These are phyloP conservation scores for Irena cyanogastra DNA, from an alignment of 2,113 vertebrate species.

Conservation along the genomic window DNA sequence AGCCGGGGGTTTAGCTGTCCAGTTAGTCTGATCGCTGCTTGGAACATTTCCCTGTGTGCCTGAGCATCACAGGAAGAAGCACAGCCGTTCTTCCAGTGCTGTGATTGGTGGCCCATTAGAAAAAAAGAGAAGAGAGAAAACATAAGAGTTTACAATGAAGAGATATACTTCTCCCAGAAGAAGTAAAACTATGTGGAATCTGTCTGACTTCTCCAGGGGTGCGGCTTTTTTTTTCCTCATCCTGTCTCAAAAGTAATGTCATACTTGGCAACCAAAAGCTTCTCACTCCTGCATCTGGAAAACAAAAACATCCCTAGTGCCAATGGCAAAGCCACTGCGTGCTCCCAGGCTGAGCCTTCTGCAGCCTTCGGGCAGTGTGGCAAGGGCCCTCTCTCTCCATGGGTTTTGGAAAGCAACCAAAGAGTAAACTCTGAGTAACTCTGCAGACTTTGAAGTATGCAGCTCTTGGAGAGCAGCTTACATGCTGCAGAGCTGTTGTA, in stretches of 20 bases:
- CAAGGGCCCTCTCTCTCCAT: neutral
- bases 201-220: neutral
- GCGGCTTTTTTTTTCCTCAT: neutral
- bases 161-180: neutral
- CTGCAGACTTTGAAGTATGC: neutral
- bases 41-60: neutral
- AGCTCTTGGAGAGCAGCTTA: neutral
- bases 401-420: neutral
- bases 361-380: neutral
- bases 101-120: neutral
- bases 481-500: neutral
- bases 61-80: neutral
- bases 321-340: neutral
- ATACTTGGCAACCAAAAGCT: neutral
- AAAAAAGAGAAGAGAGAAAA: neutral
- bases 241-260: neutral
- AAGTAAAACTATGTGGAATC: neutral
- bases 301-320: neutral
- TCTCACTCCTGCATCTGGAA: neutral
- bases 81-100: neutral
- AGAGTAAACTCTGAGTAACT: neutral
- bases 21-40: neutral
- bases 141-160: neutral
- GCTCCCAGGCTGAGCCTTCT: neutral
- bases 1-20: neutral